Evolutionary conservation across 2,888 invertebrate species (phyloP).

Genomic region (Ecliptopera silaceata): DNA sequence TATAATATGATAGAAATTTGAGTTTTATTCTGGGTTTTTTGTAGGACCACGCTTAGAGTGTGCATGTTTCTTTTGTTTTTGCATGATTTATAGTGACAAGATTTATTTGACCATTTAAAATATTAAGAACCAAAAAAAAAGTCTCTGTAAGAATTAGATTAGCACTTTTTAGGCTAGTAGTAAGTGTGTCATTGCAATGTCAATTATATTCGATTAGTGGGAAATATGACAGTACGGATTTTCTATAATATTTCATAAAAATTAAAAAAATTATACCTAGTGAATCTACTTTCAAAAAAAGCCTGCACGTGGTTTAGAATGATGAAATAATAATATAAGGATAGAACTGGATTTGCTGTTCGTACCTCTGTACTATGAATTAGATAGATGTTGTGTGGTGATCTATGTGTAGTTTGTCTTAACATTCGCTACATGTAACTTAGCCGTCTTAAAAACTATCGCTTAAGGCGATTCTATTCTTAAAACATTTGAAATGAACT

Average conservation of each 20-base stretch:
- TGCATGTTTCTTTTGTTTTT: slow-evolving; percentile 66
- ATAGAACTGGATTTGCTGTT: slow-evolving; percentile 50
- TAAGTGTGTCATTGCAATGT: slow-evolving; percentile 81
- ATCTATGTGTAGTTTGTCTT: slow-evolving; percentile 54
- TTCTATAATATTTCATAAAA: slow-evolving; percentile 70
- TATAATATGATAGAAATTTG: slow-evolving; percentile 69
- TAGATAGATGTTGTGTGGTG: slow-evolving; percentile 67
- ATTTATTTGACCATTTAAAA: slow-evolving; percentile 51
- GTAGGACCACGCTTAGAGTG: slow-evolving; percentile 61
- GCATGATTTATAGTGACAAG: slow-evolving; percentile 56
- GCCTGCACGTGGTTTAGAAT: slow-evolving; percentile 50
- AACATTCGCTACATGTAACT: slow-evolving; percentile 52
- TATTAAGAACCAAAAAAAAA: slow-evolving; percentile 70
- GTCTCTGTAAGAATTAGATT: slow-evolving; percentile 74
- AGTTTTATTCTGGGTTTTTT: slow-evolving; percentile 66
- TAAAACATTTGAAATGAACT: background rate
- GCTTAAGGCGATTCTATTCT: background rate
- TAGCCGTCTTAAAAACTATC: background rate
- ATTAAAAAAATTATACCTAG: slow-evolving; percentile 44
- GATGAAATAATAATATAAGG: slow-evolving; percentile 43
- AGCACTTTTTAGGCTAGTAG: slow-evolving; percentile 79
- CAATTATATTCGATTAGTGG: slow-evolving; percentile 82
- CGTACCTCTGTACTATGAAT: slow-evolving; percentile 53
- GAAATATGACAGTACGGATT: slow-evolving; percentile 71
- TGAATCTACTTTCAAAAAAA: slow-evolving; percentile 47